Conservation (phyloP, 1,140 invertebrate genomes). For the Cardiocondyla obscurior region DNA sequence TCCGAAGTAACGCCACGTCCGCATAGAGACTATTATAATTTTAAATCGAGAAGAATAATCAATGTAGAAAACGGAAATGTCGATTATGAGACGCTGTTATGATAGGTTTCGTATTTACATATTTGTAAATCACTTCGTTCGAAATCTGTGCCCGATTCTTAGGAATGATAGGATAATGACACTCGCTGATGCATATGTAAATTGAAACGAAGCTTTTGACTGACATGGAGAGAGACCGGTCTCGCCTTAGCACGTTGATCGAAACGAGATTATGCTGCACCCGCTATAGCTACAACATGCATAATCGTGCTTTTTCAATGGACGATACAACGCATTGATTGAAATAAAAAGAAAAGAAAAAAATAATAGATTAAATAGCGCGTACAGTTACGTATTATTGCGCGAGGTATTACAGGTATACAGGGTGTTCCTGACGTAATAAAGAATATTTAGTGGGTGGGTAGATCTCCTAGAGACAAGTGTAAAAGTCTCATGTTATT, state of each 20-base stretch:
- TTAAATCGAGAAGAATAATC: constrained; percentile 13
- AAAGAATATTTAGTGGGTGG: too few species aligned
- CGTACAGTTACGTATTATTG: too few species aligned
- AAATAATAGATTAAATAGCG: too few species aligned
- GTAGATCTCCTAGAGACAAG: too few species aligned
- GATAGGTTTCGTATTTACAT: constrained; percentile 64
- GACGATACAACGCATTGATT: neutral
- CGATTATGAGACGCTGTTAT: constrained; percentile 21
- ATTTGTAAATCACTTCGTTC: constrained; percentile 64
- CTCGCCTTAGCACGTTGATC: constrained; percentile 33
- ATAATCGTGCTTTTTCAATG: constrained; percentile 38
- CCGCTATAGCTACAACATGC: neutral
- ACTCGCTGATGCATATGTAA: constrained; percentile 67
- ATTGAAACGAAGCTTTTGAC: constrained; percentile 60
- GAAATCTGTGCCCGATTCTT: constrained; percentile 64
- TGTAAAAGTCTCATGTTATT: too few species aligned
- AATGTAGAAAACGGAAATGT: constrained; percentile 4
- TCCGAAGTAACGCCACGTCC: neutral
- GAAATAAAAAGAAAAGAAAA: too few species aligned
- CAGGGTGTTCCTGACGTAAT: too few species aligned
- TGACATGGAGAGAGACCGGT: constrained; percentile 31
- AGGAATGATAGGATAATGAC: constrained; percentile 66
- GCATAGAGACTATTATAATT: constrained; percentile 15
- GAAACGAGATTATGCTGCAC: constrained; percentile 16
- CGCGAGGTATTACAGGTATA: too few species aligned